Percentiles rank a stretch among this genome's conserved stretches.
Conservation (phyloP, 2,888 invertebrate genomes). For the Lepetodrilus schrolli region DNA sequence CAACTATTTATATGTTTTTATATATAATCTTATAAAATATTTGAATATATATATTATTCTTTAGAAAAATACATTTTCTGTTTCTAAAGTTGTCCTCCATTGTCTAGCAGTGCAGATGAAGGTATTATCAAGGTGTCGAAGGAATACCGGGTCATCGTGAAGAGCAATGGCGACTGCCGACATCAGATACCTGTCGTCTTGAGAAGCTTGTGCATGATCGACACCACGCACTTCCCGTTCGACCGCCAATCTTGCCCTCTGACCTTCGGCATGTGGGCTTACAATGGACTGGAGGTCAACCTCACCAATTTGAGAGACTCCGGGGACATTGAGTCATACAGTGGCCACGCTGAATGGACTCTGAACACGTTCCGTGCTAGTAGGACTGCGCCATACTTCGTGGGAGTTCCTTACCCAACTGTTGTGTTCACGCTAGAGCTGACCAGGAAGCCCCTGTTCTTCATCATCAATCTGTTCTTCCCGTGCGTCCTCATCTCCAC, state of each 20-base stretch:
- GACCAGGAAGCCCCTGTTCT: constrained; percentile 59
- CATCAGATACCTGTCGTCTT: constrained; percentile 37
- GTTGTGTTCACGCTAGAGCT: constrained; percentile 38
- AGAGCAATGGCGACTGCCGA: background rate
- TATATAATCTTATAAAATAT: no score
- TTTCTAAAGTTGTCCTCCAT: background rate
- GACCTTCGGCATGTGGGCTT: constrained; percentile 99
- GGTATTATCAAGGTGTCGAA: constrained; percentile 1
- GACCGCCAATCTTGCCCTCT: constrained; percentile 98
- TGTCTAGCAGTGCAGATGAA: constrained; percentile 18
- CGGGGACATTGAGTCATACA: constrained; percentile 42
- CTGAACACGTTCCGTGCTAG: constrained; percentile 34
- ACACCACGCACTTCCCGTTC: constrained; percentile 76
- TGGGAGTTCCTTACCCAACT: constrained; percentile 40
- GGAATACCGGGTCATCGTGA: constrained; percentile 7
- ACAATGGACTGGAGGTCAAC: constrained; percentile 47
- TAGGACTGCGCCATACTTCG: constrained; percentile 35
- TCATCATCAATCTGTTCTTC: constrained; percentile 62
- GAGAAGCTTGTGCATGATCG: constrained; percentile 64
- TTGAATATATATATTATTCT: no score
- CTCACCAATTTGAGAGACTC: constrained; percentile 33
- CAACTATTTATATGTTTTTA: no score
- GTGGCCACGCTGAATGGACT: constrained; percentile 49
- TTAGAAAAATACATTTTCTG: background rate
- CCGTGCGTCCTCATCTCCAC: constrained; percentile 65